Base-by-base conservation (phyloP, 2,888 invertebrate species). In the Conus canariensis region DNA sequence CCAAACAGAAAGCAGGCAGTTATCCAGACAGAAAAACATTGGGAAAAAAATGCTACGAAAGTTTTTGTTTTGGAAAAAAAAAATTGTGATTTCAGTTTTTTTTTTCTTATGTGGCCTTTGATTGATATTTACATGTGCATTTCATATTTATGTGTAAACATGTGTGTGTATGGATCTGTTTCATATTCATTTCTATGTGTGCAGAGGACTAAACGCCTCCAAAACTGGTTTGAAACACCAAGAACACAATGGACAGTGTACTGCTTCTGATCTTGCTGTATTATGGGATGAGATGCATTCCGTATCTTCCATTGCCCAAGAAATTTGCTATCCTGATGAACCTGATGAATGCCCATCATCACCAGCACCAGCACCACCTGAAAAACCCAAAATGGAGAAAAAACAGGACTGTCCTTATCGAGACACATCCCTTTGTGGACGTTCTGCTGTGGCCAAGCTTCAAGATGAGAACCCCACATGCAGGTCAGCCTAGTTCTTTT, bases 191-290 rank as follows among this genome's bases (percentile, higher is more conserved):
- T 45, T 45, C 45, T 45, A 45, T 45, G 45, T 16, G 22, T 70
- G 16, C 89, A 90, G 90, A 19, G 90, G 87, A 19, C 82, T 86
- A 45, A 80, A 64, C 14, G 82, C 89, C 45, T 77, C 90, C 14
- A 30, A n/a, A 25, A n/a, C 58, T 7, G 89, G 90, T 67, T 22
- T 90, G 19, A 45, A 87, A 14, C n/a, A 56, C 60, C 85, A 80
- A 10, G 90, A 90, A 60, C 56, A 70, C 7, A 77, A 59, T 12
- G 45, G 60, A 30, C 14, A 56, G 58, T 90, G 90, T 60, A 89
- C 89, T 0, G 16, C 86, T 58, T 16, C 80, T 19, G 90, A 90
- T 14, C 89, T 90, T 1, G 87, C 83, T 4, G 89, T 89, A 9
- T 25, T 90, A 16, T 87, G 87, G 30, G 89, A 90, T 59, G 86